Base-by-base conservation (phyloP, 2,888 invertebrate species). In the Coremacera marginata region DNA sequence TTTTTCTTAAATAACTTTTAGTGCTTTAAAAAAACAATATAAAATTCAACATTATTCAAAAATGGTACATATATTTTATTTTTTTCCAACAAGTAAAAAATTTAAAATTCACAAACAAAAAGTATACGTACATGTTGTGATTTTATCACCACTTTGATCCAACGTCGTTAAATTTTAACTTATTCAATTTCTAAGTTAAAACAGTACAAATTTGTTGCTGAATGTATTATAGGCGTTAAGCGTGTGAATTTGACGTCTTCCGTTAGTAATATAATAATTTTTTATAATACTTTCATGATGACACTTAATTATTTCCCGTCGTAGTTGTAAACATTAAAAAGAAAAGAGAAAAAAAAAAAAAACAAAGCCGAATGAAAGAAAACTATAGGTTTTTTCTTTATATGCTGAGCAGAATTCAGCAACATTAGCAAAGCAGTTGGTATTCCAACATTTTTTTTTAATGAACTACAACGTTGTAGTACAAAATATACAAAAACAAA, bases 261-360 rank as follows among this genome's bases (percentile, higher is more conserved):
- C 72, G 72, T 74, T 74, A 67, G 22, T 16, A 11, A 65, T n/a
- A n/a, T n/a, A n/a, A n/a, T n/a, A 65, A 31, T 31, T 31, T 55
- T 55, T 55, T 71, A 51, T 65, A 71, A 63, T 55, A 16, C 25
- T 63, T 70, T 76, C 34, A 76, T 76, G 71, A 70, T 55, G 70
- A 16, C 76, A 76, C 70, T 76, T 76, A 70, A 71, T 70, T 76
- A 76, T 52, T 71, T 62, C 31, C 63, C 70, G 52, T 62, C n/a
- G 31, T 31, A 25, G 16, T 25, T 14, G 22, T 19, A 44, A 60
- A 34, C 25, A 37, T n/a, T 25, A 27, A 27, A 55, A 70, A 22
- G 52, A 70, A 34, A 27, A 27, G 7, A 52, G 16, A 63, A 8
- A 37, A 37, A 37, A 37, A 37, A 37, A 1, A 44, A 44, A 44